Evolutionary conservation across 2,113 vertebrate genomes (phyloP), one percentile per base, ranked within the genome.

Genomic region (Melanotaenia duboulayi): DNA sequence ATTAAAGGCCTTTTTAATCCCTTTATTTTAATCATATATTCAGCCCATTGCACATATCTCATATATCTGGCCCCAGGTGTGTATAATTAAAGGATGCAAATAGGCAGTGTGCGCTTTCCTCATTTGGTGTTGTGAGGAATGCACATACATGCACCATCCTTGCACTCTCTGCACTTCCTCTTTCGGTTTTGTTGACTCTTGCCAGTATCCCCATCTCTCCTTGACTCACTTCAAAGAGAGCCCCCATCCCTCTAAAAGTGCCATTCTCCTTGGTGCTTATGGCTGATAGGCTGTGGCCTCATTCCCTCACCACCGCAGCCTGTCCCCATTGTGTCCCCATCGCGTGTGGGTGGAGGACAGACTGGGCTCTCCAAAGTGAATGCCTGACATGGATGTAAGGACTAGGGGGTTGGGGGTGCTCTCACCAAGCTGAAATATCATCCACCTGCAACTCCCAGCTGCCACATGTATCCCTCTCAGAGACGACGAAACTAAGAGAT

Each of bases 251-350:
- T 81, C 84, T 80, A 71, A 87, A 91, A 90, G 82, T 87, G 81
- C 87, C 90, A 89, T 88, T 90, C 91, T 93, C 90, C 91, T 91
- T 94, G 91, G 88, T 87, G 87, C 89, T 91, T 91, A 88, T 83
- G 77, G 85, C 88, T 89, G 87, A 92, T 88, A 88, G 88, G 86
- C 89, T 88, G 84, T 87, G 88, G 88, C 91, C 90, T 92, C 84
- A 87, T 90, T 89, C 88, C 82, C 90, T 90, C 80, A 90, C 87
- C 64, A 65, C 84, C 85, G 91, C 90, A 84, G 92, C 89, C 73
- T 89, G 91, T 92, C 89, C 90, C 88, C 90, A 93, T 92, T 92
- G 92, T 88, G 89, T 89, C 89, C 91, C 91, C 81, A 86, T 90
- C 83, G 84, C 56, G 60, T 87, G 92, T 92, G 91, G 91, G 92